Base-by-base conservation (phyloP, 2,113 vertebrate species). In the Seriola aureovittata region DNA sequence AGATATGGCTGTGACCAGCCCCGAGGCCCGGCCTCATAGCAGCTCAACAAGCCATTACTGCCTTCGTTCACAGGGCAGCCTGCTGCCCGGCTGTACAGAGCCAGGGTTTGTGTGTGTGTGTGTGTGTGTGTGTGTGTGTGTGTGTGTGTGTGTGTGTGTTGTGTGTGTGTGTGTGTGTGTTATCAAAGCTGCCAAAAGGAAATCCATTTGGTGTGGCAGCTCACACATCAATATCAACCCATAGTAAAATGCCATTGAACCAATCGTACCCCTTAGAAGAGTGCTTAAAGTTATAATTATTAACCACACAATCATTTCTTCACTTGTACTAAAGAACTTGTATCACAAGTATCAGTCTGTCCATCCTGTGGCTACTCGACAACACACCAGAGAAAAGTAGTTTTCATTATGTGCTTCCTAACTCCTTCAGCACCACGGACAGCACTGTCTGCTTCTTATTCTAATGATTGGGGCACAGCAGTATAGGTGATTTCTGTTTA, bases 1-100 rank as follows among this genome's bases (percentile, higher is more conserved):
- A 90, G 86, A 83, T 89, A 87, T 92, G 88, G 62, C 75, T 85
- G 88, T 65, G 80, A 87, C 63, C 58, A 3, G 89, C 90, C 92
- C 59, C 2, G 9, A 60, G 79, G 87, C 67, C 71, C 38, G 2
- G 85, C 85, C 88, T 88, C 40, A 82, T 29, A 81, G 86, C 75
- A 71, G 89, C 89, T 90, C 92, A 90, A 91, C 92, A 89, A 91
- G 86, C 89, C 87, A 90, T 92, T 88, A 89, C 40, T 23, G 57
- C 77, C 75, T 70, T 74, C 80, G 58, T 68, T 80, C 82, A 88
- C 86, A 19, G 67, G 73, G 70, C 71, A 40, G 63, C 29, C 29
- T 64, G 65, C 50, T 57, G 50, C 72, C 75, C 34, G 46, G 55
- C 62, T 75, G 57, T 16, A 3, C 79, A 68, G 14, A 44, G 6